Base-by-base conservation (phyloP, 2,888 invertebrate genomes). In the Apotomis capreana region DNA sequence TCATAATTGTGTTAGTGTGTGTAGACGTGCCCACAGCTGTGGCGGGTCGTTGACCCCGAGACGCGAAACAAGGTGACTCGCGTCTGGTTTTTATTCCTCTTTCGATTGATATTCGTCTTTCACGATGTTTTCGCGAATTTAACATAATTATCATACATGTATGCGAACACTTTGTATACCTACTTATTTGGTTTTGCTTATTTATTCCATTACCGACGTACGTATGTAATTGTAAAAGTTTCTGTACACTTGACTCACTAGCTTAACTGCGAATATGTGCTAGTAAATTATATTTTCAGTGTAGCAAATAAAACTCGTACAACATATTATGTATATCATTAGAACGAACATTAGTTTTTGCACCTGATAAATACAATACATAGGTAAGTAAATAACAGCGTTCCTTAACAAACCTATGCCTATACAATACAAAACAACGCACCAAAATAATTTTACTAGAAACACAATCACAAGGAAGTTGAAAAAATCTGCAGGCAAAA, bases 51-150 rank as follows among this genome's bases (percentile, higher is more conserved):
- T 88, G 89, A 79, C 86, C 90, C 86, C 85, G 49, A 78, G 80
- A 74, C 84, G 87, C 88, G 86, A 90, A 91, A 90, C 89, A 90
- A 91, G 90, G 92, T 91, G 89, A 91, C 89, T 88, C 85, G 75
- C 75, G 69, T 71, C 73, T 84, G 81, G 86, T 88, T 89, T 89
- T 88, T 85, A 87, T 81, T 84, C 79, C 79, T 77, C 78, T 80
- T 78, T 68, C 79, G 79, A 83, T 82, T 83, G 84, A 83, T 84
- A 85, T 83, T 79, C 76, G 82, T 83, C 79, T 83, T 77, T 67
- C 71, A 75, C 58, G 58, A 40, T 26, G 76, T 75, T 76, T 81
- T 83, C 78, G 78, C 77, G 62, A 69, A 78, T 80, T 82, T 79
- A 74, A 75, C 75, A 78, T 79, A 65, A 70, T 78, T 65, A 68